Base-by-base conservation (phyloP, 2,113 vertebrate species). In the Pionites leucogaster region DNA sequence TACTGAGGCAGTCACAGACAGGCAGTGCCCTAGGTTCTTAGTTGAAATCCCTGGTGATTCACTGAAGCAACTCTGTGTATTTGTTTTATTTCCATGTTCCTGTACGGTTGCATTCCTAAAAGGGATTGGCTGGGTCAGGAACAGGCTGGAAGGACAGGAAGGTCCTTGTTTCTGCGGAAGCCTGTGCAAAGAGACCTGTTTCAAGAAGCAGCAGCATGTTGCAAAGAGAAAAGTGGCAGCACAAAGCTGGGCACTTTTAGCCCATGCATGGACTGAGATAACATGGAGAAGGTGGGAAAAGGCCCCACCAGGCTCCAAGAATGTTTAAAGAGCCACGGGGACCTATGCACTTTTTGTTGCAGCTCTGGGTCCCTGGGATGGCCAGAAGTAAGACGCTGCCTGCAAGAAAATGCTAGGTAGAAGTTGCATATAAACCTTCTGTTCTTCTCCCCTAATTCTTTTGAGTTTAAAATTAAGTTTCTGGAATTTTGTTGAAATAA, bases 321-420 rank as follows among this genome's bases (percentile, higher is more conserved):
- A 22, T 3, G 4, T 31, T 6, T 37, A 5, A 55, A 50, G 31
- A 75, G 17, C 25, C 31, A 22, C 0, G 0, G n/a, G 25, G 17
- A 25, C 22, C 31, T 75, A 2, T 17, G 31, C 10, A 6, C 14
- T 5, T 39, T 39, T 79, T 79, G 5, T 41, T 47, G 25, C n/a
- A 17, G 18, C 9, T 41, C 2, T 0, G 52, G 3, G 3, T 49
- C 47, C 11, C 53, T 53, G n/a, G 29, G 46, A 13, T 86, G 39
- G 11, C 39, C 46, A 31, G 46, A 62, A 80, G 29, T n/a, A 31
- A 47, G 60, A 64, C 13, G 12, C 53, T 41, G 22, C 35, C 53
- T 86, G 31, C 41, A 24, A 75, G 25, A 18, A 46, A 68, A 28
- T 28, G 22, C 10, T 41, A 10, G 16, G 29, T n/a, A 39, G 52